Base-by-base conservation (phyloP, 2,113 vertebrate genomes). In the Pycnonotus jocosus region DNA sequence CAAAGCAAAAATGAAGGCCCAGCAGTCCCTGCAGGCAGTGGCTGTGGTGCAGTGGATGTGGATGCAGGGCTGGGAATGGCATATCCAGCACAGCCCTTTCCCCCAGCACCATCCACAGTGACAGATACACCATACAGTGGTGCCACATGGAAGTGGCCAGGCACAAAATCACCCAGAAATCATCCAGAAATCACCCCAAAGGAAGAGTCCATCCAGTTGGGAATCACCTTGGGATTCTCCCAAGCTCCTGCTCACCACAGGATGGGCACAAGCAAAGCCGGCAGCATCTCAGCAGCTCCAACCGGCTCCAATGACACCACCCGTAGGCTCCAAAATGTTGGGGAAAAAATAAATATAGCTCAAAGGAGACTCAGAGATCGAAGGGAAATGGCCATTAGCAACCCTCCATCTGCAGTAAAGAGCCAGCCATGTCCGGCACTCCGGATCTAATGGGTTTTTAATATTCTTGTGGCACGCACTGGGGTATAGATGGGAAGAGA, bases 341-440 rank as follows among this genome's bases (percentile, higher is more conserved):
- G 71, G 85, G 42, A 61, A 82, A 87, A 94, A 64, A 58, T 70
- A 82, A 80, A 82, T 54, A 65, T 9, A 77, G 68, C 87, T 93
- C 70, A 92, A 83, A 97, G 85, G 66, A 95, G 87, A 35, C 19
- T 27, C 37, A 86, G 85, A 70, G 81, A 94, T 95, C 21, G 51
- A 95, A 94, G 90, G 54, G 54, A 95, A 96, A 66, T 51, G 93
- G 88, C 90, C 87, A 90, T 96, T 94, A 96, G 74, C 95, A 91
- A 4, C 23, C 24, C 58, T 94, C 58, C 84, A 88, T 88, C 93
- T 94, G 91, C 83, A 94, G 90, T 57, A 73, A 83, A 87, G 54
- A 74, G 66, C 91, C 84, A 86, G 92, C 82, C 82, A 31, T 92
- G 93, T 91, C 94, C 93, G 35, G 87, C 66, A 42, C 89, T 92